These are phyloP conservation scores for Cyanocitta stelleri DNA, from an alignment of 2,113 vertebrate genomes.

Conservation along the genomic window DNA sequence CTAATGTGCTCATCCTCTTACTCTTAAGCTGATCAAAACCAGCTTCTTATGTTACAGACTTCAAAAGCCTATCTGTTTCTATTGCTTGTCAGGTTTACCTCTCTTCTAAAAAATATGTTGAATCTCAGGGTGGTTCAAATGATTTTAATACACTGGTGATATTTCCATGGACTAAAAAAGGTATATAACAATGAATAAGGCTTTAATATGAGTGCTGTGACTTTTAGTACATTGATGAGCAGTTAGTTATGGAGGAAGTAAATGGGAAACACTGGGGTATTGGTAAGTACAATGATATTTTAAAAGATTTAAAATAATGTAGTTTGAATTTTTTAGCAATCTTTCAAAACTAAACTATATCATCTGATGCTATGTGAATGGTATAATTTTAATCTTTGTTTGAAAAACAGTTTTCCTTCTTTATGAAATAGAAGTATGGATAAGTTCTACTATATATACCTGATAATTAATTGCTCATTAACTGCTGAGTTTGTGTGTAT, in stretches of 20 bases:
- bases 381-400: background rate
- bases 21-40: background rate
- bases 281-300: background rate
- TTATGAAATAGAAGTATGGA: background rate
- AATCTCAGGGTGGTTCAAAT: background rate
- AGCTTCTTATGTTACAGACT: background rate
- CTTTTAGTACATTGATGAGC: background rate
- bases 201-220: background rate
- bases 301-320: background rate
- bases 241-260: background rate
- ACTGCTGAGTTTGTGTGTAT: background rate
- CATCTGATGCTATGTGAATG: background rate
- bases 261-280: background rate
- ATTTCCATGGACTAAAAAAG: background rate
- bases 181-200: background rate
- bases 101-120: background rate
- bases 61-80: background rate
- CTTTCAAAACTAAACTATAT: background rate
- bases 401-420: background rate
- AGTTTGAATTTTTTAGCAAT: background rate
- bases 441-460: background rate
- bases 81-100: background rate
- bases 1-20: background rate
- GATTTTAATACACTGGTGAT: background rate
- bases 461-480: background rate